Evolutionary conservation across 2,888 invertebrate genomes (phyloP).

Genomic region (Sepioteuthis lessoniana): DNA sequence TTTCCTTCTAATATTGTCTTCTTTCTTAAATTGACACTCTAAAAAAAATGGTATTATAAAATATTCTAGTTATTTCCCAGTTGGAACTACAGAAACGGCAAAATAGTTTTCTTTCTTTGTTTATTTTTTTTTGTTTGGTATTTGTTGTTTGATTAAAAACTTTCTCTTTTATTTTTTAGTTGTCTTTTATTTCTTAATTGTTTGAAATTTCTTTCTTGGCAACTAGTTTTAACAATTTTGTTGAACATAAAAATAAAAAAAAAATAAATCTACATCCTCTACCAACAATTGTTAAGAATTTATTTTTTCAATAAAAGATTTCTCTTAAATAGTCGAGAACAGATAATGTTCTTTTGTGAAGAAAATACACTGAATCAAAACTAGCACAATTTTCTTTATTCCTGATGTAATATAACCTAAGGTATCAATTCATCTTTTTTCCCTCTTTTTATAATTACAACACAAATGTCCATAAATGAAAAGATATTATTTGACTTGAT

Average conservation of each 20-base stretch:
- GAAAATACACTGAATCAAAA: not conserved
- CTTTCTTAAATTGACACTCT: not conserved
- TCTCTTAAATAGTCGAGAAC: not conserved
- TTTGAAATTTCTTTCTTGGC: not conserved
- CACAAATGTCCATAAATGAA: no score
- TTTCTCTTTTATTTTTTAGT: not conserved
- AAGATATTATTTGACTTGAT: no score
- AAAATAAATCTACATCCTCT: not conserved
- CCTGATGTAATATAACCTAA: no score
- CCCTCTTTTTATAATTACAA: no score
- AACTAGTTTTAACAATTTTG: not conserved
- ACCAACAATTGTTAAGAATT: not conserved
- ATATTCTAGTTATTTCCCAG: not conserved
- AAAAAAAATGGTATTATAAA: not conserved
- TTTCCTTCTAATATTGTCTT: not conserved
- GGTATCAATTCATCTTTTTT: no score
- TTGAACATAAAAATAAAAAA: not conserved
- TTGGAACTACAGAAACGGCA: not conserved
- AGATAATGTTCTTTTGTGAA: not conserved
- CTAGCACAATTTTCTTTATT: not conserved
- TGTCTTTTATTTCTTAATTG: not conserved
- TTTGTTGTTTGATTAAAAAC: not conserved
- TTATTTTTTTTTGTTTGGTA: not conserved
- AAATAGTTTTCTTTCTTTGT: not conserved
- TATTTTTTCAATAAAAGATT: not conserved